Evolutionary conservation across 2,797 vertebrate species (phyloP).

Genomic region (Tragelaphus eurycerus): DNA sequence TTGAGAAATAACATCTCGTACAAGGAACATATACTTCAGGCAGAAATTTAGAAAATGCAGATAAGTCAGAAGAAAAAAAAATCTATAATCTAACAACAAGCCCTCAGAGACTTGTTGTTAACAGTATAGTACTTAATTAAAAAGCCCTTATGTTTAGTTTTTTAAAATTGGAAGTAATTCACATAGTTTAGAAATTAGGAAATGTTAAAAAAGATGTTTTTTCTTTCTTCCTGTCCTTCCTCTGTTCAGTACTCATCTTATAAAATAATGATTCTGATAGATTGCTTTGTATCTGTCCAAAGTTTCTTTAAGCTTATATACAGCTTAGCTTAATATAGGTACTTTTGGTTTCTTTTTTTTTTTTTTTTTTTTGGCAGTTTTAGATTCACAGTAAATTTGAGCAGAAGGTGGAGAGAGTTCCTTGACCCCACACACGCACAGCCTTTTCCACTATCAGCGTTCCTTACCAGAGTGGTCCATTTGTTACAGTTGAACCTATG

Average conservation of each 20-base stretch:
- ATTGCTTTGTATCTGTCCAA: background rate
- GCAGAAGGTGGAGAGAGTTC: background rate
- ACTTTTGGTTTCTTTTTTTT: background rate
- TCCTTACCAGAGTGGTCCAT: background rate
- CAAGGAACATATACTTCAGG: background rate
- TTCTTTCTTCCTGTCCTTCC: background rate
- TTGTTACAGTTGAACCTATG: background rate
- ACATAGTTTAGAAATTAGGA: background rate
- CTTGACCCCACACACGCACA: background rate
- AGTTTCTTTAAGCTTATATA: background rate
- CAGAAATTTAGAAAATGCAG: background rate
- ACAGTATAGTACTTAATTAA: background rate
- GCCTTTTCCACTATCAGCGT: background rate
- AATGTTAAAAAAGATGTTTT: background rate
- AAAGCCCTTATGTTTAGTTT: background rate
- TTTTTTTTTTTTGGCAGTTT: background rate
- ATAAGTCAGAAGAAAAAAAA: background rate
- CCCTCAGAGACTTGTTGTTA: background rate
- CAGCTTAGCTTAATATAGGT: background rate
- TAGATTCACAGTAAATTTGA: background rate
- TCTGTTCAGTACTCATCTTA: background rate
- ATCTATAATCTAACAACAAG: background rate
- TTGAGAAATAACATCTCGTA: background rate
- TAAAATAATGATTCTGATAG: background rate
- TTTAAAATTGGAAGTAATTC: background rate